Evolutionary conservation across 2,797 vertebrate species (phyloP).

Genomic region (Dermochelys coriacea): DNA sequence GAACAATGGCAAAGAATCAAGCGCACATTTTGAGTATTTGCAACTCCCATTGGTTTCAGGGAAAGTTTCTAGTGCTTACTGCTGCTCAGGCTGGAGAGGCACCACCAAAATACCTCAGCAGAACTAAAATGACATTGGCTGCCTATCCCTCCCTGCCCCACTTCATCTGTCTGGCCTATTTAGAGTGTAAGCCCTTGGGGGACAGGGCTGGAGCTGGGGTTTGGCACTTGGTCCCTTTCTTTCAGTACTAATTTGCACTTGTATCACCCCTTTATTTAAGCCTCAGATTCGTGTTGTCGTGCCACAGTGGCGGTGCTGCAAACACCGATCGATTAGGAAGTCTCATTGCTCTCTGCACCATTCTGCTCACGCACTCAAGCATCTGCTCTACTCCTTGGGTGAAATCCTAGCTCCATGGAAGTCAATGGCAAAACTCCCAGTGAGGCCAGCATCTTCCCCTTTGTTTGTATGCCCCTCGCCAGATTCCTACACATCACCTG

Average conservation of each 20-base stretch:
- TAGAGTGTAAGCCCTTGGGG: neutral
- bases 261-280: neutral
- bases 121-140: neutral
- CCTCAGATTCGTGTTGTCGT: neutral
- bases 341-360: too few relatives aligned
- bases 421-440: too few relatives aligned
- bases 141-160: neutral
- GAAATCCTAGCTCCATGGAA: too few relatives aligned
- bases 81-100: neutral
- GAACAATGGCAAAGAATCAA: neutral
- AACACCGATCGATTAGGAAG: neutral
- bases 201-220: neutral
- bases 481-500: neutral
- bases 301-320: neutral
- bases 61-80: neutral
- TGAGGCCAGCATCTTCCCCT: too few relatives aligned
- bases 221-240: neutral
- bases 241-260: neutral
- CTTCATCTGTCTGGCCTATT: neutral
- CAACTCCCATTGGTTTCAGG: neutral
- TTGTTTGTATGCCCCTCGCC: neutral
- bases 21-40: neutral
- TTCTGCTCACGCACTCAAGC: too few relatives aligned
- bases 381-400: too few relatives aligned
- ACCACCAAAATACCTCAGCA: neutral